Evolutionary conservation across 1,140 invertebrate species (phyloP).

Genomic region (Octopus sinensis): DNA sequence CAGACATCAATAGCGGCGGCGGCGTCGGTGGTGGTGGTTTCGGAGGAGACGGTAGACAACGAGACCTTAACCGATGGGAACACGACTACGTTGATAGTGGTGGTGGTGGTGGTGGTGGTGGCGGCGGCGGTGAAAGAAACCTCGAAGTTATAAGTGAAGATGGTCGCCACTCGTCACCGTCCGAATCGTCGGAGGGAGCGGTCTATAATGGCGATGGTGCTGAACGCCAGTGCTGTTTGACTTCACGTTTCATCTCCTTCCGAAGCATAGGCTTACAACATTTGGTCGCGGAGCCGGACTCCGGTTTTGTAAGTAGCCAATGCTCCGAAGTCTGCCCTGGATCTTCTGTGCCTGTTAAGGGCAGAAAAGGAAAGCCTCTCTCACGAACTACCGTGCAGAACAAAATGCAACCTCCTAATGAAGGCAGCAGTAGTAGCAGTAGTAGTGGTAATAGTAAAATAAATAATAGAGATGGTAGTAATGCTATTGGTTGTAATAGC

Average conservation of each 20-base stretch:
- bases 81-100: neutral
- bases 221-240: neutral
- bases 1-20: too few relatives aligned
- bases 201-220: too few relatives aligned
- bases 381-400: too few relatives aligned
- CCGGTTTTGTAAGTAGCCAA: neutral
- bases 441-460: neutral
- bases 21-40: too few relatives aligned
- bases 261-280: neutral
- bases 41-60: too few relatives aligned
- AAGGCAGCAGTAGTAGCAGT: neutral
- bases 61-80: neutral
- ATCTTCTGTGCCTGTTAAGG: neutral
- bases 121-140: neutral
- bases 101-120: neutral
- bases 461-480: neutral
- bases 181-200: too few relatives aligned
- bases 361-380: neutral
- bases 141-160: too few relatives aligned
- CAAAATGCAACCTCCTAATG: neutral
- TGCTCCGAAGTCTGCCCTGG: neutral
- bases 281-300: neutral
- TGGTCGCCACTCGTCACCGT: too few relatives aligned
- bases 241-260: slow-evolving; percentile 1
- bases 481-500: neutral